Conservation (phyloP, 1,140 invertebrate species). For the Stegodyphus mimosarum region DNA sequence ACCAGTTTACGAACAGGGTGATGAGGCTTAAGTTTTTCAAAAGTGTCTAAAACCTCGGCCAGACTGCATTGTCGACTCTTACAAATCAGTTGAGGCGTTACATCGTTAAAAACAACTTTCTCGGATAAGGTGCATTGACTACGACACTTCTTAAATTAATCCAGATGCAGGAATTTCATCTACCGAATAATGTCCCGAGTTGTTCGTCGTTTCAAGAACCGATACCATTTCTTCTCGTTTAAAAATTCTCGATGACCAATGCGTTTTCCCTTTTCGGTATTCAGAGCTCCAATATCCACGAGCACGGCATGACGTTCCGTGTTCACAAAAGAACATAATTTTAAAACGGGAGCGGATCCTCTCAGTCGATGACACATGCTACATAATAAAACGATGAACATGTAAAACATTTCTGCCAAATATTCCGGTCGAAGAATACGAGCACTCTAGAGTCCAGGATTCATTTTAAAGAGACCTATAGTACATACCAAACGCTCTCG, state of each 20-base stretch:
- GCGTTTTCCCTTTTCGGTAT: neutral
- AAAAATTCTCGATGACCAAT: neutral
- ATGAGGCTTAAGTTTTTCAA: too few relatives aligned
- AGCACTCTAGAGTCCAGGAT: neutral
- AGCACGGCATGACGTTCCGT: slow-evolving; percentile 27
- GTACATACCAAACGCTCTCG: slow-evolving; percentile 7
- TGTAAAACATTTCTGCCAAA: slow-evolving; percentile 32
- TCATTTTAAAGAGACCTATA: slow-evolving; percentile 25
- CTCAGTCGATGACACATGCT: neutral
- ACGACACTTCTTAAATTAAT: neutral
- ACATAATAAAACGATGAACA: neutral
- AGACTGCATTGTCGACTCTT: too few relatives aligned
- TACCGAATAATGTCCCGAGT: neutral
- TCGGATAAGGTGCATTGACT: too few relatives aligned
- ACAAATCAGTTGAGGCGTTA: too few relatives aligned
- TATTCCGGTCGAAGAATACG: slow-evolving; percentile 14
- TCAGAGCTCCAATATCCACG: slow-evolving; percentile 3
- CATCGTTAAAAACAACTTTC: too few relatives aligned
- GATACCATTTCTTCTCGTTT: slow-evolving; percentile 34
- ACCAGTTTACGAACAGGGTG: too few relatives aligned
- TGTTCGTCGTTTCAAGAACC: neutral
- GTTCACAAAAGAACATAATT: slow-evolving; percentile 20
- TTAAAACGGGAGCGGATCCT: slow-evolving; percentile 1
- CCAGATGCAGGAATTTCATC: neutral
- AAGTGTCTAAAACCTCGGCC: too few relatives aligned